Base-by-base conservation (phyloP, 2,797 vertebrate species). In the Enteromius treurensis region DNA sequence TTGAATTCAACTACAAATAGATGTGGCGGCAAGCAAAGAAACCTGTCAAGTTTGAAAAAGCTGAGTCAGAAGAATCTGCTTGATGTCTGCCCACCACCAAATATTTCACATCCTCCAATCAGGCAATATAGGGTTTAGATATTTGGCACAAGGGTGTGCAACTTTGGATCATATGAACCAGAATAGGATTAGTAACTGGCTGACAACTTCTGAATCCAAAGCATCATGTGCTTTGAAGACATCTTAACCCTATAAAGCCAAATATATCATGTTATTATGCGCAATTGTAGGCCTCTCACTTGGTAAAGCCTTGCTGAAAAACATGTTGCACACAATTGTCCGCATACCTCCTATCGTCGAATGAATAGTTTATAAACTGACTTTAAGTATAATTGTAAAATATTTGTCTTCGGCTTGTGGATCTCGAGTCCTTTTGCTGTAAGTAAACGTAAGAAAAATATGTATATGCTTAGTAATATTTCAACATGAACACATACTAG, bases 91-190 rank as follows among this genome's bases (percentile, higher is more conserved):
- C 29, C 73, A 55, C 40, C 58, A 78, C 79, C 60, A 77, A 83
- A 83, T 78, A 83, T 76, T 53, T 82, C 75, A 73, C 37, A 74
- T 62, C 80, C 49, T 80, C 77, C 55, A 40, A 76, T 69, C 77
- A 60, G 73, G 67, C 67, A 45, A 82, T 40, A 81, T 73, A 69
- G 32, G 65, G 47, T 60, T 82, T 68, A 77, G 77, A 73, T 64
- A 71, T 77, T 60, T 80, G 80, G 70, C 81, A 77, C 79, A 40
- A 64, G 58, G 65, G 26, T 47, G 79, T 79, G 51, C 47, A 68
- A 29, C 55, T 49, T 73, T 71, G 68, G 37, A 71, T 81, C 79
- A 81, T 81, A 81, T 60, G 21, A 74, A 81, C 68, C 53, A 81
- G 53, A 81, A 81, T 62, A 81, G 79, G 67, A 81, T 81, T 81